Base-by-base conservation (phyloP, 2,888 invertebrate species). In the Acleris laterana region DNA sequence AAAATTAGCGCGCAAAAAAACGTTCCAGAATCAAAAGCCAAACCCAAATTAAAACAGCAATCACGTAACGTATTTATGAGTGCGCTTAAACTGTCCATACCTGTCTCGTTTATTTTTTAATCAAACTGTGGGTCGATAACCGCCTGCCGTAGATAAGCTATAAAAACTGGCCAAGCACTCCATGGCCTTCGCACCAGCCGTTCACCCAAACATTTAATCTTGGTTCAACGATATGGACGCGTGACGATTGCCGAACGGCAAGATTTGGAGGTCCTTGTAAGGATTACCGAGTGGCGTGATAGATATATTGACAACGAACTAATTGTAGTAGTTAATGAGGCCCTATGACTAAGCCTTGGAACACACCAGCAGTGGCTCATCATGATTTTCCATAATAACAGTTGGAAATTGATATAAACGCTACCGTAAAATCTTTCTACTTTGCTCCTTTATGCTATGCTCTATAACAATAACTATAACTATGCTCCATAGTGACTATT, bases 111-210 rank as follows among this genome's bases (percentile, higher is more conserved):
- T 66, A 61, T 66, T 62, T 62, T 66, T 66, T 51, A 53, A 64
- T 75, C 75, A 71, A 48, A 52, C 51, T 70, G 61, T 76, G 71
- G 84, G 82, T 88, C 87, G 83, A 83, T 83, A 84, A 73, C 87
- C 84, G 75, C 75, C 83, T 80, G 84, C 74, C 80, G 82, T 81
- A 83, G 80, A 77, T 77, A 78, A 76, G 77, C 77, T 77, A 77
- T 82, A 88, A 87, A 90, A 89, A 87, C 84, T 84, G 80, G 83
- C 85, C 86, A 85, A 87, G 38, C 38, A 83, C 85, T 65, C 61
- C 44, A 72, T 87, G 90, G 89, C 92, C 89, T 92, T 91, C 89
- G 87, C 85, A 83, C 79, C 80, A 78, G 81, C 80, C 90, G 78
- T 90, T 92, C 89, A 92, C 88, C 90, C 88, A 83, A 78, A 38